Base-by-base conservation (phyloP, 2,888 invertebrate genomes). In the Drosophila mimetica region DNA sequence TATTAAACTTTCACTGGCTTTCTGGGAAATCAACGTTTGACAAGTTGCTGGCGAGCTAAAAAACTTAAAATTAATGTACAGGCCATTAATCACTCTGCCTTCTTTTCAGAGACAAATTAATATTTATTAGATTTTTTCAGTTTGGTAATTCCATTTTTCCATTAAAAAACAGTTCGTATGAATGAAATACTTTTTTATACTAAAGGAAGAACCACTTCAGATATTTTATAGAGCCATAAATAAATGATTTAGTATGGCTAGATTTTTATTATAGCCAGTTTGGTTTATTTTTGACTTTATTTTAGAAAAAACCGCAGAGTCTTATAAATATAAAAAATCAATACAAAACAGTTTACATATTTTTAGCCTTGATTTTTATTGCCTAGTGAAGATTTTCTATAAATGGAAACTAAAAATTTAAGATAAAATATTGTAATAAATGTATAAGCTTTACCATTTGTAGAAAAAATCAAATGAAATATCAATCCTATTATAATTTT, bases 41-140 rank as follows among this genome's bases (percentile, higher is more conserved):
- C 53, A 55, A 25, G 16, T 36, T n/a, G 48, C 25, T 34, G 50
- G n/a, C 36, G n/a, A 28, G 32, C 18, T 37, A 22, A 16, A 28
- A 36, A 50, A 28, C 7, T 36, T 25, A 14, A 52, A 37, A 57
- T 57, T 36, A 57, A 57, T 55, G 18, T 11, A 1, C 53, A n/a
- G 55, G 53, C 55, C 28, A 57, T 55, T 52, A 57, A 53, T 57
- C 55, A 20, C 5, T 14, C 11, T 25, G n/a, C n/a, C 37, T n/a
- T 28, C 52, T 48, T 34, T 13, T 9, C n/a, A n/a, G 34, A 11
- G 55, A 53, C 55, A 57, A 57, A 52, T 57, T 52, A n/a, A 2
- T 36, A 52, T 18, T 55, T 51, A 18, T 18, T 18, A 4, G 8
- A 28, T 20, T 52, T 57, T 57, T 18, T 36, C 52, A n/a, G 36